phyloP scores from a whole-genome alignment of 2,113 vertebrate genomes.

The Alosa alosa region DNA sequence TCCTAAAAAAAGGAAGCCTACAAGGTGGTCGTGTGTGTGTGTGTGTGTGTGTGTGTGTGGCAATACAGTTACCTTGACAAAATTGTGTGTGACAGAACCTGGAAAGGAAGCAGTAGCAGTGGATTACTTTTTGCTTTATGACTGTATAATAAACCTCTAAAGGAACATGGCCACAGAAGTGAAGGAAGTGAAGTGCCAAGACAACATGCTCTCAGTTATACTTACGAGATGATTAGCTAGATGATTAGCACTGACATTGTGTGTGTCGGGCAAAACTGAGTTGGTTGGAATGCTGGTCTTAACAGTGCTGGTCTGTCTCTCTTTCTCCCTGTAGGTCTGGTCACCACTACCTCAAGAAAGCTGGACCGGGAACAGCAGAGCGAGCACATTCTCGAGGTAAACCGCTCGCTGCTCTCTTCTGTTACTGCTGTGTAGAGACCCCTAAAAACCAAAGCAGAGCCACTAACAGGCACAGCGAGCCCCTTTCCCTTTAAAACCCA shows the following conservation, averaged over 20 bases:
- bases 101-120: background rate
- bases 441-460: background rate
- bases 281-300: background rate
- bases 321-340: slow-evolving; percentile 76
- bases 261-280: background rate
- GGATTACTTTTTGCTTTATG: background rate
- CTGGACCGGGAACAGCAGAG: slow-evolving; percentile 92
- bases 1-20: slow-evolving; percentile 4
- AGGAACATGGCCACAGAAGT: background rate
- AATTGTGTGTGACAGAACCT: background rate
- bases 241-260: background rate
- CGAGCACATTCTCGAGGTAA: slow-evolving; percentile 95
- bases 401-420: background rate
- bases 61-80: background rate
- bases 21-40: slow-evolving; percentile 2
- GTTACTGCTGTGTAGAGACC: background rate
- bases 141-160: background rate
- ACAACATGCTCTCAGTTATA: background rate
- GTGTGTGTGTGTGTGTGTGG: slow-evolving; percentile 6
- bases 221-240: background rate
- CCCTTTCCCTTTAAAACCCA: background rate
- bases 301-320: background rate
- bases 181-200: no score
- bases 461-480: background rate
- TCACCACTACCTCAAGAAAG: slow-evolving; percentile 91